Evolutionary conservation across 2,797 vertebrate genomes (phyloP), one percentile per base, ranked within the genome.

Genomic region (Pelobates cultripes): DNA sequence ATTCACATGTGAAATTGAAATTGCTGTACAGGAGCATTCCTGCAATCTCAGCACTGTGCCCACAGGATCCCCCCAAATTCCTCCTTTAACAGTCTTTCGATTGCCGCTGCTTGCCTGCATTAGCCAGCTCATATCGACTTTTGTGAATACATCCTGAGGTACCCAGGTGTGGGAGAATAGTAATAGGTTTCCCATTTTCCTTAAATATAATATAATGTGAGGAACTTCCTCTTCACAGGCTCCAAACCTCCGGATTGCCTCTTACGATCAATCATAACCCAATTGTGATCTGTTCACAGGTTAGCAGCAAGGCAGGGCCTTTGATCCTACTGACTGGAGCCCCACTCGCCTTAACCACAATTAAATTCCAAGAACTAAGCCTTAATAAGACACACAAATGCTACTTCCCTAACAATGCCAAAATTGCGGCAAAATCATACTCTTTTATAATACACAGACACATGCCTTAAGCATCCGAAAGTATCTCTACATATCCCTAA

Each of bases 101-200:
- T 28, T 28, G 28, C 42, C 3, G 41, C 43, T 57, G 14, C 43
- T 28, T 4, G 57, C 41, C 75, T 66, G 57, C 74, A 71, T 77
- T 64, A 81, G 55, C 45, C 51, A 9, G 12, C 40, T 42, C n/a
- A 64, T 77, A 82, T 82, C 53, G 80, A 82, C 74, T 75, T 85
- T 51, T 5, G 80, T 78, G 83, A 44, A 13, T 77, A 80, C n/a
- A 74, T 71, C 77, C 73, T 81, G 4, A 47, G 73, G 80, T 83
- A 77, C 77, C 61, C 77, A 28, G 13, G 74, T 4, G 0, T 60
- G 51, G 51, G 47, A 10, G 9, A 73, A 40, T 73, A 70, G 73
- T 86, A 76, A 90, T 85, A 86, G 83, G 81, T 60, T 87, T 87
- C 77, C 70, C 81, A 85, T 85, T 82, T 84, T 86, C 76, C 80